Evolutionary conservation across 2,113 vertebrate species (phyloP).

Genomic region (Salvelinus fontinalis): DNA sequence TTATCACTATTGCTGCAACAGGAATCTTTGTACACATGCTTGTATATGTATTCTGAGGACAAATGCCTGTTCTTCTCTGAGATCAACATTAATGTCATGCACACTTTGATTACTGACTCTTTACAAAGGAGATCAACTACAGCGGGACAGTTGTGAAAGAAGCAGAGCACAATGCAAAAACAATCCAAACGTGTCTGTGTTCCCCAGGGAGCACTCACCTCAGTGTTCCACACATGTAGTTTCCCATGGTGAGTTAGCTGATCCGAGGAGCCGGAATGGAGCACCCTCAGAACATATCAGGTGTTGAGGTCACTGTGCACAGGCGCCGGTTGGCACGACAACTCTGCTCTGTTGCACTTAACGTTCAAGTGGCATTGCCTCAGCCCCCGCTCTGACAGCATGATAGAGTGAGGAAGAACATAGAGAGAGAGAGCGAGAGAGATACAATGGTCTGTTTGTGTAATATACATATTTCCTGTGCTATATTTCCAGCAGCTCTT

Average conservation of each 20-base stretch:
- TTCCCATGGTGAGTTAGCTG: conserved; percentile 53
- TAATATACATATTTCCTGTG: conserved; percentile 44
- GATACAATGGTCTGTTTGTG: conserved; percentile 30
- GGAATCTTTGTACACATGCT: conserved; percentile 37
- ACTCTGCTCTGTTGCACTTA: not conserved
- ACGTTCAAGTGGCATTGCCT: not conserved
- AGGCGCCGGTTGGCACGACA: not conserved
- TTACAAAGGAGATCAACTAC: too few relatives aligned
- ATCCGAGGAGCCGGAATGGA: not conserved
- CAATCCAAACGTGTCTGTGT: not conserved
- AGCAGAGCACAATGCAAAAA: too few relatives aligned
- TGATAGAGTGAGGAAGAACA: conserved; percentile 11
- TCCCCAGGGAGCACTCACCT: conserved; percentile 35
- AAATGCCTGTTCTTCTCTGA: too few relatives aligned
- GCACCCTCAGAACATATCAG: conserved; percentile 7
- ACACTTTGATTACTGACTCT: too few relatives aligned
- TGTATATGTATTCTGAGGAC: not conserved
- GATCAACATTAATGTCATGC: too few relatives aligned
- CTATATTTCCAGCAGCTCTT: conserved; percentile 19
- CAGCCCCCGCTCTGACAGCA: not conserved
- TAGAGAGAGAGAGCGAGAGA: conserved; percentile 6
- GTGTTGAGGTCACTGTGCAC: not conserved
- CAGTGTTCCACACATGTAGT: conserved; percentile 38
- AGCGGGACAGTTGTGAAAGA: too few relatives aligned
- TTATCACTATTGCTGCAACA: conserved; percentile 30